Percentiles rank a stretch among this genome's conserved stretches.
phyloP scores from a whole-genome alignment of 1,140 invertebrate species.

The Aphaenogaster rudis region DNA sequence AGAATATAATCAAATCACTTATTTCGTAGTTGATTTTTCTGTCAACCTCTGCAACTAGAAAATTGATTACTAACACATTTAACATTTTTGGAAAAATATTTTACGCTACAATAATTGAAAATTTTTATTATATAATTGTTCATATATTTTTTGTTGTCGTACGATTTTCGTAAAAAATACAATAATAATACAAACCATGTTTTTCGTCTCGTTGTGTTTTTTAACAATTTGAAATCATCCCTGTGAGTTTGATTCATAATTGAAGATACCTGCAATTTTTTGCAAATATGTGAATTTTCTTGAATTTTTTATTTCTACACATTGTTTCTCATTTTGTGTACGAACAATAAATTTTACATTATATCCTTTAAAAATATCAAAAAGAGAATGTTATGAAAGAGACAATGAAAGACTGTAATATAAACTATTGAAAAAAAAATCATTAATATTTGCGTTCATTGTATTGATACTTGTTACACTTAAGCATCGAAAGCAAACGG shows the following conservation, averaged over 20 bases:
- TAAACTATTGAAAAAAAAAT: neutral
- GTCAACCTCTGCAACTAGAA: neutral
- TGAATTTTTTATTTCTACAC: neutral
- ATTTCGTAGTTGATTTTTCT: neutral
- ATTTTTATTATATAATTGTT: neutral
- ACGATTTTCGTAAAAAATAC: neutral
- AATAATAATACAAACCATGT: neutral
- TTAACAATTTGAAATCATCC: neutral
- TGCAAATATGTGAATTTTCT: neutral
- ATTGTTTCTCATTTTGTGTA: neutral
- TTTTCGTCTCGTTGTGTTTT: neutral
- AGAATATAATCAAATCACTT: neutral
- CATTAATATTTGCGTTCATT: neutral
- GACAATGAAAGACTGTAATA: neutral
- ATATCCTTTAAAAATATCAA: neutral
- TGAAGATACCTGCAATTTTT: neutral
- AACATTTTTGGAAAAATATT: neutral
- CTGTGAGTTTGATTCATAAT: neutral
- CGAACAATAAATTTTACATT: neutral
- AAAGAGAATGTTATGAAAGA: neutral
- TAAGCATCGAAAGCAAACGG: constrained; percentile 7
- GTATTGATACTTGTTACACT: neutral
- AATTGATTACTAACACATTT: neutral
- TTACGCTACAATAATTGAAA: neutral
- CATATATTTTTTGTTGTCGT: neutral